phyloP scores from a whole-genome alignment of 2,888 invertebrate species.

The Agrypnus murinus region DNA sequence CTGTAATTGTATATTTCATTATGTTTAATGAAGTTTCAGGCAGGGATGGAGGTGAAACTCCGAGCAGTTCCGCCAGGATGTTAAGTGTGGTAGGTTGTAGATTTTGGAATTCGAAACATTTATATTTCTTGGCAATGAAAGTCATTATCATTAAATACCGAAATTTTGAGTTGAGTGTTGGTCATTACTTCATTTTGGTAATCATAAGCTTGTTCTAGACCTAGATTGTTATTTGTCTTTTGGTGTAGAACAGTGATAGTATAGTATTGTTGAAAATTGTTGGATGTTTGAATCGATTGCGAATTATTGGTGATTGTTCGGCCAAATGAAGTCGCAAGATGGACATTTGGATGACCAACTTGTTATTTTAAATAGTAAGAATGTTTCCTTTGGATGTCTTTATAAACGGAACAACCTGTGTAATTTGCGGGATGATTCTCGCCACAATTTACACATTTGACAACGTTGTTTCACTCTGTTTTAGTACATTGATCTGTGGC shows the following conservation, averaged over 20 bases:
- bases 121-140: slow-evolving; percentile 4
- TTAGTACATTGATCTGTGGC: slow-evolving; percentile 2
- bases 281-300: neutral
- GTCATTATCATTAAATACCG: neutral
- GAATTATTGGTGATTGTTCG: neutral
- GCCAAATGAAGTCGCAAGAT: neutral
- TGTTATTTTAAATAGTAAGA: neutral
- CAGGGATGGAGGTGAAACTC: too few species aligned
- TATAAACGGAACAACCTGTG: slow-evolving; percentile 4
- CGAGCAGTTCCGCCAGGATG: too few species aligned
- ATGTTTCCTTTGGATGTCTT: neutral
- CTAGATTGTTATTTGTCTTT: too few species aligned
- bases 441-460: slow-evolving; percentile 3
- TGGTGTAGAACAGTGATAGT: too few species aligned
- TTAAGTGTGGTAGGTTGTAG: too few species aligned
- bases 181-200: neutral
- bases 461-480: slow-evolving; percentile 2
- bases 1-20: neutral
- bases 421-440: slow-evolving; percentile 18
- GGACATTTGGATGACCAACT: neutral
- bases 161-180: neutral
- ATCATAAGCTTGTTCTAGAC: too few species aligned
- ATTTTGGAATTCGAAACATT: neutral
- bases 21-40: too few species aligned
- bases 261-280: too few species aligned